A percentile compares a stretch with the other conserved stretches of the same genome.
These are phyloP conservation scores for Phyllostomus discolor DNA, from an alignment of 2,113 vertebrate genomes.

Conservation along the genomic window DNA sequence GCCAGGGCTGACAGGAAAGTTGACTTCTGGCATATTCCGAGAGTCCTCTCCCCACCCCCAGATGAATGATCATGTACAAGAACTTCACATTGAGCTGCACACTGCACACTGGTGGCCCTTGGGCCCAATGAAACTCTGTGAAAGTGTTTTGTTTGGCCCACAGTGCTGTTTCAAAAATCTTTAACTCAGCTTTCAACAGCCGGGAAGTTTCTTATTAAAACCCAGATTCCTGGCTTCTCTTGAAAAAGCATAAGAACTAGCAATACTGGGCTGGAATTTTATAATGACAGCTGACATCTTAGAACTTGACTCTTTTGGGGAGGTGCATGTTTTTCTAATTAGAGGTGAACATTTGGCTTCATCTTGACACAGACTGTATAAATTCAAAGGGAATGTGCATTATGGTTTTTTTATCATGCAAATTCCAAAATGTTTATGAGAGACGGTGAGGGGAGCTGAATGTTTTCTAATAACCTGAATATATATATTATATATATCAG, in stretches of 20 bases:
- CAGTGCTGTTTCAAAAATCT: background rate
- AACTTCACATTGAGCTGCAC: background rate
- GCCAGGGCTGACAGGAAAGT: background rate
- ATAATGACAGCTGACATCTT: background rate
- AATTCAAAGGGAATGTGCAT: background rate
- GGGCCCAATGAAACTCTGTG: background rate
- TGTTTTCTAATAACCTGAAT: background rate
- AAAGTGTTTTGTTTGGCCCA: conserved; percentile 11
- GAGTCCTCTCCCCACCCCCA: rapidly evolving
- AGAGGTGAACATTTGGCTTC: background rate
- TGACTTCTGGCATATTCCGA: background rate
- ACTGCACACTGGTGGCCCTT: background rate
- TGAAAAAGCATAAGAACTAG: background rate
- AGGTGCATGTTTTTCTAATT: background rate
- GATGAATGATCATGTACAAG: background rate
- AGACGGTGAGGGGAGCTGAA: background rate
- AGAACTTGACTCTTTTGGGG: background rate
- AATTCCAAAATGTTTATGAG: background rate
- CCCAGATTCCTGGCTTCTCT: conserved; percentile 34
- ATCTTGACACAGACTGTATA: background rate
- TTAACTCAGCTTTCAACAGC: conserved; percentile 32
- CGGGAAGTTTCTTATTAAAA: conserved; percentile 46
- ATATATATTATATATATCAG: background rate
- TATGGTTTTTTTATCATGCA: background rate
- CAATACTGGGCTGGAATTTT: background rate